Evolutionary conservation across 2,797 vertebrate species (phyloP).

Genomic region (Anguilla anguilla): DNA sequence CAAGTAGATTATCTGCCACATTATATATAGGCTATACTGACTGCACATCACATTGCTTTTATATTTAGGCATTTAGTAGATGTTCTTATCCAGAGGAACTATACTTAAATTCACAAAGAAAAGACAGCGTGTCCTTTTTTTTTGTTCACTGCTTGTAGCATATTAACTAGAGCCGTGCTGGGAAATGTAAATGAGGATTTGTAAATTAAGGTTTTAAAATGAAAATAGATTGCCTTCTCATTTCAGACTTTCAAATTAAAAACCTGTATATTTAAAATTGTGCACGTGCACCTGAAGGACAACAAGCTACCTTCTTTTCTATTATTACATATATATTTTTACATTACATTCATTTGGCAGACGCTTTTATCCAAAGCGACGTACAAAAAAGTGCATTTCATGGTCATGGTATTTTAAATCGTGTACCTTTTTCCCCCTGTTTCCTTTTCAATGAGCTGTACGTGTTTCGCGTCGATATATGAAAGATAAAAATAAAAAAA

Average conservation of each 20-base stretch:
- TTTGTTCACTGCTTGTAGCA: not conserved
- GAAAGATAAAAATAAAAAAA: not conserved
- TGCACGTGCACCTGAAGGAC: not conserved
- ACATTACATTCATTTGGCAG: too few species aligned
- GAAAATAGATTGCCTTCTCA: not conserved
- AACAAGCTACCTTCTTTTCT: not conserved
- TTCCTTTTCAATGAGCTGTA: not conserved
- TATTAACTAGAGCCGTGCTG: not conserved
- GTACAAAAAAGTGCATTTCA: too few species aligned
- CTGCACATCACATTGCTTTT: not conserved
- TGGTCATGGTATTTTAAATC: too few species aligned
- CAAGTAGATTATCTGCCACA: not conserved
- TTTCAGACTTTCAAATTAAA: not conserved
- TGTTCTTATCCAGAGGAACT: not conserved
- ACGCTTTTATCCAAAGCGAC: too few species aligned
- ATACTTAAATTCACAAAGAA: not conserved
- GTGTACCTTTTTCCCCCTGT: not conserved
- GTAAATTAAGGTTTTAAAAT: not conserved
- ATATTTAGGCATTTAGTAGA: not conserved
- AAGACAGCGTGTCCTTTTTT: not conserved
- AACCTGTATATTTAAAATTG: not conserved
- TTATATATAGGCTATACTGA: not conserved
- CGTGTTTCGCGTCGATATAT: not conserved
- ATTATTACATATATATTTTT: not conserved
- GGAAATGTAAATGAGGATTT: not conserved